phyloP scores from a whole-genome alignment of 2,888 invertebrate genomes.

The Eristalis intricaria region DNA sequence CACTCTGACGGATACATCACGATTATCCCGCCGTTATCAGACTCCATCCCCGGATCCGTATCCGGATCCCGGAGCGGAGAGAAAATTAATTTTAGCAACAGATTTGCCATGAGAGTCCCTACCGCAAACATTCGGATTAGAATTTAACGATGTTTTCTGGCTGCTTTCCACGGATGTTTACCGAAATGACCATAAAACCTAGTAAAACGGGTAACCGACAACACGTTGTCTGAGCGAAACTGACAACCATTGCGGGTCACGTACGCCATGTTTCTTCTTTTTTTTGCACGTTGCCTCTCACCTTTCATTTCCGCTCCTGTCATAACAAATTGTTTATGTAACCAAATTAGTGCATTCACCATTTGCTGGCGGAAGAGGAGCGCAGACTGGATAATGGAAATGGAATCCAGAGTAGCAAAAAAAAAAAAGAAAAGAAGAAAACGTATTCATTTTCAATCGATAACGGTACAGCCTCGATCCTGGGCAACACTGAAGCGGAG shows the following conservation, averaged over 20 bases:
- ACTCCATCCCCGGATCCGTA: background rate
- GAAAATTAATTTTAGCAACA: background rate
- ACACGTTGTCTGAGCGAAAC: background rate
- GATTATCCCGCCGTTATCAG: slow-evolving; percentile 6
- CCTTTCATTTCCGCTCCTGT: background rate
- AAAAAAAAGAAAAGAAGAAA: background rate
- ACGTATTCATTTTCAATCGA: slow-evolving; percentile 21
- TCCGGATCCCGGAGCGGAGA: background rate
- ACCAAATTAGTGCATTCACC: slow-evolving; percentile 6
- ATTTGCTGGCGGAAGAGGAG: background rate
- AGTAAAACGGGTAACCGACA: slow-evolving; percentile 5
- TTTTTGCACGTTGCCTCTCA: background rate
- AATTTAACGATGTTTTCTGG: slow-evolving; percentile 20
- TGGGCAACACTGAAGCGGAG: background rate
- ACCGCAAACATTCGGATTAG: slow-evolving; percentile 25
- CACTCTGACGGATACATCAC: slow-evolving; percentile 6
- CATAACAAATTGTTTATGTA: slow-evolving; percentile 1
- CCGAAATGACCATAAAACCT: slow-evolving; percentile 17
- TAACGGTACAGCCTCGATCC: slow-evolving; percentile 7
- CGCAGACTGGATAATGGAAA: slow-evolving; percentile 5
- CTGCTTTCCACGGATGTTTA: slow-evolving; percentile 17
- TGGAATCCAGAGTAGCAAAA: background rate
- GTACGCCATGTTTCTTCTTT: background rate
- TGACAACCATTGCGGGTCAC: background rate
- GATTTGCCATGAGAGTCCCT: background rate